Evolutionary conservation across 1,140 invertebrate species (phyloP), one percentile per base, ranked within the genome.

Genomic region (Nephotettix cincticeps): DNA sequence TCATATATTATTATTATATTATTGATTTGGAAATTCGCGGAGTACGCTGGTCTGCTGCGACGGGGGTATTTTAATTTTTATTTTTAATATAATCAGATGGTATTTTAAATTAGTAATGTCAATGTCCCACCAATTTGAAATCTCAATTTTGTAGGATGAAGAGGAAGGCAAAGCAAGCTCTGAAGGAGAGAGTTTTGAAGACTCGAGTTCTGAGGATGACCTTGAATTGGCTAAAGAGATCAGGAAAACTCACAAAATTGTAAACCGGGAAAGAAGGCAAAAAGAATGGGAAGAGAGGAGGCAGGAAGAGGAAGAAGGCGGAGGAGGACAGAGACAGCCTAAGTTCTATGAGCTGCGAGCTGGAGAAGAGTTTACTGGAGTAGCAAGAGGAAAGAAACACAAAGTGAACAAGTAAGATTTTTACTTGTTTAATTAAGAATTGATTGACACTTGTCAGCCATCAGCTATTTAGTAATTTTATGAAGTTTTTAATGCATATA

Each of bases 141-240:
- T n/a, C n/a, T n/a, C 40, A 61, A n/a, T 72, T 23, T 69, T 54
- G 54, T 30, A 79, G 76, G 80, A 81, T 54, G 80, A 82, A 69
- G 58, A 75, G 3, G 81, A 83, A 70, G 82, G 78, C 17, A 76
- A 77, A 29, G 74, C 74, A 71, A 82, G 79, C 75, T 80, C 80
- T 27, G 82, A 81, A 32, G 47, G 47, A 11, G 81, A 82, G 72
- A 79, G 77, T 75, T 79, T 80, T 69, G 79, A 83, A 54, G 71
- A 83, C 69, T 78, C 79, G 70, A 79, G 72, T 51, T 90, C 91
- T 0, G 93, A 94, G 75, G 93, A 95, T 81, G 91, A 94, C 30
- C 86, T 87, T 74, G 83, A 86, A 25, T 94, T 90, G 89, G 85
- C 87, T 0, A 89, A 90, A 76, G 92, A 95, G 84, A 85, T 94